Evolutionary conservation across 2,797 vertebrate species (phyloP).

Genomic region (Balearica regulorum): DNA sequence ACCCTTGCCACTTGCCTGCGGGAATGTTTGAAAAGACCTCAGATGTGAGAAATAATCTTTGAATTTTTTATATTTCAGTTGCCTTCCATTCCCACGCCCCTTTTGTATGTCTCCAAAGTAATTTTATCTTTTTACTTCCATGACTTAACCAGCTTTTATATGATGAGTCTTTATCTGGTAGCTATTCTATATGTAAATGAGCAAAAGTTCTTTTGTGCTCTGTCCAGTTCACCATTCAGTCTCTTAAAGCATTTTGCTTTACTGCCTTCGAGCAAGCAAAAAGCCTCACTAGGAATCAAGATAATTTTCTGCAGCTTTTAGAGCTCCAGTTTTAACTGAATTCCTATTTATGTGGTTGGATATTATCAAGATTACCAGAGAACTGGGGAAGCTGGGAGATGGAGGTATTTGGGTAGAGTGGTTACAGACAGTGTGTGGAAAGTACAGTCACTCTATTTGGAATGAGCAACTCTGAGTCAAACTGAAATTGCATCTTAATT

Average conservation of each 20-base stretch:
- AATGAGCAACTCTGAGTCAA: background rate
- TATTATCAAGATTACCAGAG: background rate
- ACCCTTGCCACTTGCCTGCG: background rate
- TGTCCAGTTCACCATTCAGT: background rate
- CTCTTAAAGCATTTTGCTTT: background rate
- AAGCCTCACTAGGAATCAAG: background rate
- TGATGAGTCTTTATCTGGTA: background rate
- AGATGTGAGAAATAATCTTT: background rate
- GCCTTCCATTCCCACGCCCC: background rate
- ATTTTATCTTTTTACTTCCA: background rate
- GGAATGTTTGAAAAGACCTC: background rate
- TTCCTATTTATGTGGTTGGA: background rate
- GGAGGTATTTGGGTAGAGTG: background rate
- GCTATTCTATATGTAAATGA: background rate
- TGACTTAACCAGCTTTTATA: slow-evolving; percentile 6
- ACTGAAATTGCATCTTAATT: background rate
- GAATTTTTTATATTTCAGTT: background rate
- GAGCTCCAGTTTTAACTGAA: background rate
- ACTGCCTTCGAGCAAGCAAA: background rate
- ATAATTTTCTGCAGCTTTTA: background rate
- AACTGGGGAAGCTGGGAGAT: background rate
- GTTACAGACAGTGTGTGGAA: background rate
- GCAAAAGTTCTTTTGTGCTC: background rate
- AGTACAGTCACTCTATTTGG: background rate
- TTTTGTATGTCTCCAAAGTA: slow-evolving; percentile 6